Conservation (phyloP, 2,888 invertebrate genomes). For the Andricus curvator region DNA sequence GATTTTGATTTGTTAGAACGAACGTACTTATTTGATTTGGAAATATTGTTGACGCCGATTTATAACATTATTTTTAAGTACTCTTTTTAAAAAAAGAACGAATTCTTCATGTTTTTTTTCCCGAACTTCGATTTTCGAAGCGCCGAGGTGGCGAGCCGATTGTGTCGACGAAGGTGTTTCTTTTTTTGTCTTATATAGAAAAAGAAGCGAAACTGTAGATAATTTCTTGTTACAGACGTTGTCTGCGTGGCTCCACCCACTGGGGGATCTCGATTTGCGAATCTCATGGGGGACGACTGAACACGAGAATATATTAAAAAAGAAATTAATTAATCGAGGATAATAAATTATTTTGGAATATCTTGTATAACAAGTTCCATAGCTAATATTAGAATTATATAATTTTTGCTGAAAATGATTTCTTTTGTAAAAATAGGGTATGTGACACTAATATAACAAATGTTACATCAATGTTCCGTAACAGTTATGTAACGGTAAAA, state of each 20-base stretch:
- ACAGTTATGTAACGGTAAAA: not conserved
- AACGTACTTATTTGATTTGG: not conserved
- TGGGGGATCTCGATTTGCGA: conserved; percentile 29
- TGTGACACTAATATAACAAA: not conserved
- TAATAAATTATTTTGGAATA: conserved; percentile 30
- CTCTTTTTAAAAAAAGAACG: not conserved
- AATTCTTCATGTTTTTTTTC: not conserved
- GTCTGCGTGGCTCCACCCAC: conserved; percentile 31
- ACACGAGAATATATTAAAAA: not conserved
- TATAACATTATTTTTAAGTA: not conserved
- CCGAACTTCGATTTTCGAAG: not conserved
- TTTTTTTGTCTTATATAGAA: conserved; percentile 2
- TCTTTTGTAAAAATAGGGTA: not conserved
- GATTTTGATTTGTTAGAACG: not conserved
- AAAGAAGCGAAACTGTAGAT: conserved; percentile 29
- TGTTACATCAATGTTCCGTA: not conserved
- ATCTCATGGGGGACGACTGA: conserved; percentile 17
- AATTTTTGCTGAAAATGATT: not conserved
- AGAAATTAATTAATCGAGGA: conserved; percentile 2
- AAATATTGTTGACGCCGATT: conserved; percentile 13
- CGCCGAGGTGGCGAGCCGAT: conserved; percentile 18
- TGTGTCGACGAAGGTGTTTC: conserved; percentile 6
- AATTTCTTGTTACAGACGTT: conserved; percentile 32
- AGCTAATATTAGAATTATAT: not conserved
- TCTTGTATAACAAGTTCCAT: conserved; percentile 35